Conservation (phyloP, 53 echinoderm and acorn worm genomes). For the Echinarachnius parma region DNA sequence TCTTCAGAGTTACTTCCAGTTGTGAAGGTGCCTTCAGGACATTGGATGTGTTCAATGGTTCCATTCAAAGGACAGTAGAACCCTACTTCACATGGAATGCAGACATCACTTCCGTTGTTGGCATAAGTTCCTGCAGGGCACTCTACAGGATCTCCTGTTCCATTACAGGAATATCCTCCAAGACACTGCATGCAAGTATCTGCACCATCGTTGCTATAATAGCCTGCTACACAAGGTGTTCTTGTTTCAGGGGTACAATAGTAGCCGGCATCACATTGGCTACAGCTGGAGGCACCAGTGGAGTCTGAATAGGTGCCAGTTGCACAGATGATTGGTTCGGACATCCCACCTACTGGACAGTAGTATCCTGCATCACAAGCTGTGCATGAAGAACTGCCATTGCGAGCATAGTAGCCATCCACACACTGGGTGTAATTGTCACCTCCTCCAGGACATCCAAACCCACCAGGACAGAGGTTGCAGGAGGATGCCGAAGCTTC, state of each 20-base stretch:
- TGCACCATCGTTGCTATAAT: slow-evolving; percentile 67
- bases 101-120: slow-evolving; percentile 73
- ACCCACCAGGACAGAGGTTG: slow-evolving; percentile 71
- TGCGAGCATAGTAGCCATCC: slow-evolving; percentile 66
- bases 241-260: slow-evolving; percentile 61
- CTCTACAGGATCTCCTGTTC: slow-evolving; percentile 42
- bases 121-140: slow-evolving; percentile 72
- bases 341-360: slow-evolving; percentile 60
- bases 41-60: slow-evolving; percentile 43
- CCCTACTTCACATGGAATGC: slow-evolving; percentile 59
- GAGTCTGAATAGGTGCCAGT: slow-evolving; percentile 61
- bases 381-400: slow-evolving; percentile 72
- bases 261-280: slow-evolving; percentile 58
- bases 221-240: slow-evolving; percentile 60
- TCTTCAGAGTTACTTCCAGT: slow-evolving; percentile 11
- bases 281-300: slow-evolving; percentile 53
- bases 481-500: slow-evolving; percentile 63
- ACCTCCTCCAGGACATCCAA: slow-evolving; percentile 56
- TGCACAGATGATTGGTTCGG: slow-evolving; percentile 68
- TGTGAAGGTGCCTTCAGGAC: slow-evolving; percentile 55
- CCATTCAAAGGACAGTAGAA: slow-evolving; percentile 66
- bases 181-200: slow-evolving; percentile 68
- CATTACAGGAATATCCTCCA: slow-evolving; percentile 68
- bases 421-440: slow-evolving; percentile 30
- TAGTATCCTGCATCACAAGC: slow-evolving; percentile 67